Evolutionary conservation across 1,140 invertebrate genomes (phyloP).

Genomic region (Caenorhabditis briggsae): DNA sequence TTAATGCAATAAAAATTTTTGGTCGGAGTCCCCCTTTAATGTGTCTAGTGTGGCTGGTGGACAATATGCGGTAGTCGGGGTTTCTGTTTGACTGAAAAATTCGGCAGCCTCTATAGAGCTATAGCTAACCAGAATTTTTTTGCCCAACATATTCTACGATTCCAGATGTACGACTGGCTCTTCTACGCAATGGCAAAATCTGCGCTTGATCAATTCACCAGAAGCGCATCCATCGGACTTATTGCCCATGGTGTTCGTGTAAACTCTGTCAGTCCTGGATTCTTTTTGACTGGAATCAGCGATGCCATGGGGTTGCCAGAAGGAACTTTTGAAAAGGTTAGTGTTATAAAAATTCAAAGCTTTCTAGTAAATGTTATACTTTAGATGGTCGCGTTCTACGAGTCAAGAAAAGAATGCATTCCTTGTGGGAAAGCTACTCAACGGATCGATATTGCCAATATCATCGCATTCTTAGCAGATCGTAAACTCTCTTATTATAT

Average conservation of each 20-base stretch:
- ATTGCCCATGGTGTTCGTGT: slow-evolving; percentile 81
- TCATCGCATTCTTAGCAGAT: slow-evolving; percentile 57
- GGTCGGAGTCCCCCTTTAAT: too few relatives aligned
- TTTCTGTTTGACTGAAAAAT: too few relatives aligned
- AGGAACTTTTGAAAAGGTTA: slow-evolving; percentile 21
- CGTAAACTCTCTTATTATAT: slow-evolving; percentile 5
- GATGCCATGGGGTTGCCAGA: too few relatives aligned
- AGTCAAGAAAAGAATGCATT: background rate
- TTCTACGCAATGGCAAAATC: slow-evolving; percentile 84
- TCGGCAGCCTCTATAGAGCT: too few relatives aligned
- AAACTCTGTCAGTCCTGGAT: slow-evolving; percentile 61
- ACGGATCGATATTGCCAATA: slow-evolving; percentile 28
- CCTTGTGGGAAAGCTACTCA: background rate
- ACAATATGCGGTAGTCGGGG: background rate
- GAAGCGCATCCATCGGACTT: slow-evolving; percentile 88
- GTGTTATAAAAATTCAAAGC: background rate
- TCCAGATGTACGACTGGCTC: too few relatives aligned
- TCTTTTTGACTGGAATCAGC: slow-evolving; percentile 22
- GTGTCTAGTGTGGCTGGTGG: slow-evolving; percentile 55
- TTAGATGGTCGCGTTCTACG: too few relatives aligned
- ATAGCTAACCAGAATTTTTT: too few relatives aligned
- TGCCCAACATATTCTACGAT: background rate
- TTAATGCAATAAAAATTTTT: too few relatives aligned
- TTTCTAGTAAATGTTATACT: too few relatives aligned
- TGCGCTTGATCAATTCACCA: slow-evolving; percentile 82